These are phyloP conservation scores for Acanthurus leucopareius DNA, from an alignment of 2,797 vertebrate species.

Conservation along the genomic window DNA sequence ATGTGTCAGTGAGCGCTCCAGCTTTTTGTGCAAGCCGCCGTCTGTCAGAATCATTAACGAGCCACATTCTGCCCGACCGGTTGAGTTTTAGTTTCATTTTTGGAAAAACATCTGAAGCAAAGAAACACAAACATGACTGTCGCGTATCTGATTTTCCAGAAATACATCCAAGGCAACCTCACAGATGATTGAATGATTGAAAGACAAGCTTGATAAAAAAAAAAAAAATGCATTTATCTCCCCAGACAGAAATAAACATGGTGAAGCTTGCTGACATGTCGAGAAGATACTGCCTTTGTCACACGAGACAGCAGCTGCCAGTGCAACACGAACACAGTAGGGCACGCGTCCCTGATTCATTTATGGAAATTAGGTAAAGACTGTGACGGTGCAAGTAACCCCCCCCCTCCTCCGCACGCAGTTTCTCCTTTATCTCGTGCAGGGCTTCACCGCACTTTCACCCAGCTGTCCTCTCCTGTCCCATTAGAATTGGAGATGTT, in stretches of 20 bases:
- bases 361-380: conserved; percentile 74
- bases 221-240: conserved; percentile 14
- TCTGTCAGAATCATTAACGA: conserved; percentile 44
- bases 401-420: conserved; percentile 20
- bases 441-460: conserved; percentile 64
- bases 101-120: conserved; percentile 41
- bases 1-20: not conserved
- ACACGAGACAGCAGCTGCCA: conserved; percentile 66
- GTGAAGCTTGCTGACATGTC: conserved; percentile 2
- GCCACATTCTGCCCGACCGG: conserved; percentile 19
- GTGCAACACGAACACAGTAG: conserved; percentile 47
- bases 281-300: conserved; percentile 28
- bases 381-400: conserved; percentile 68
- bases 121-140: conserved; percentile 22
- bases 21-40: conserved; percentile 10
- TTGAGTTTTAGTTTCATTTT: conserved; percentile 35
- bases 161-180: conserved; percentile 21
- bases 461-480: conserved; percentile 51
- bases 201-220: not conserved
- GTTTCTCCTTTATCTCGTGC: conserved; percentile 36
- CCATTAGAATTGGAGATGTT: conserved; percentile 77
- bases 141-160: conserved; percentile 40
- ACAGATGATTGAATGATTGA: not conserved
- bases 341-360: conserved; percentile 72
- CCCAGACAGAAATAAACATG: conserved; percentile 30